These are phyloP conservation scores for Gobiocypris rarus DNA, from an alignment of 2,113 vertebrate genomes.

Conservation along the genomic window DNA sequence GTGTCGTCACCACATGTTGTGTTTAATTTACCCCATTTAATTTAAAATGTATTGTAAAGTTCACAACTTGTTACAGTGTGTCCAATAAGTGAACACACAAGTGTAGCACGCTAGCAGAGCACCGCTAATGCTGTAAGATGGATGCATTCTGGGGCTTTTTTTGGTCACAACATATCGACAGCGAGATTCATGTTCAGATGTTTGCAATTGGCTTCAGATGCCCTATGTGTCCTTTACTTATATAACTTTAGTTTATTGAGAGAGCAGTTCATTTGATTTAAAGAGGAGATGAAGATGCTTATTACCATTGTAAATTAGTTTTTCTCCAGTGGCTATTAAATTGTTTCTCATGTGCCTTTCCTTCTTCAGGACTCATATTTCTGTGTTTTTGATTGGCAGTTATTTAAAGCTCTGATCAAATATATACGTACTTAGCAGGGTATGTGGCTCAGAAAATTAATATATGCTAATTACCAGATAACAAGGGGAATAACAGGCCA, in stretches of 20 bases:
- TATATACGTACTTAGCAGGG: constrained; percentile 28
- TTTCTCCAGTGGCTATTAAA: constrained; percentile 29
- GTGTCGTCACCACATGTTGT: no score
- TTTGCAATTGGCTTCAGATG: neutral
- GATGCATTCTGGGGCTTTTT: neutral
- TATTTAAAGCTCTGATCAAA: constrained; percentile 35
- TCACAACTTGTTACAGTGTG: neutral
- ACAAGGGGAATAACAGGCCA: constrained; percentile 70
- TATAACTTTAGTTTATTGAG: constrained; percentile 28
- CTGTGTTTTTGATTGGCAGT: constrained; percentile 22
- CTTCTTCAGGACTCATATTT: constrained; percentile 8
- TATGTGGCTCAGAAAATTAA: constrained; percentile 54
- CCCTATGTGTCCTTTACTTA: neutral
- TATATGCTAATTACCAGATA: constrained; percentile 75
- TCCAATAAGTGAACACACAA: neutral
- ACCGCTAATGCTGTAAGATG: neutral
- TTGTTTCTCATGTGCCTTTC: constrained; percentile 36
- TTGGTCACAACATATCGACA: neutral
- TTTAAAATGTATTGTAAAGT: neutral
- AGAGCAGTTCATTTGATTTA: constrained; percentile 39
- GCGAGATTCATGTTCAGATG: neutral
- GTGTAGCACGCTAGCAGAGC: neutral
- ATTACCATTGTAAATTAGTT: constrained; percentile 38
- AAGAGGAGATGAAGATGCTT: constrained; percentile 9
- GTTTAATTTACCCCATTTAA: no score